Percentiles rank a stretch among this genome's conserved stretches.
Evolutionary conservation across 2,113 vertebrate genomes (phyloP).

Genomic region (Lasiurus cinereus): DNA sequence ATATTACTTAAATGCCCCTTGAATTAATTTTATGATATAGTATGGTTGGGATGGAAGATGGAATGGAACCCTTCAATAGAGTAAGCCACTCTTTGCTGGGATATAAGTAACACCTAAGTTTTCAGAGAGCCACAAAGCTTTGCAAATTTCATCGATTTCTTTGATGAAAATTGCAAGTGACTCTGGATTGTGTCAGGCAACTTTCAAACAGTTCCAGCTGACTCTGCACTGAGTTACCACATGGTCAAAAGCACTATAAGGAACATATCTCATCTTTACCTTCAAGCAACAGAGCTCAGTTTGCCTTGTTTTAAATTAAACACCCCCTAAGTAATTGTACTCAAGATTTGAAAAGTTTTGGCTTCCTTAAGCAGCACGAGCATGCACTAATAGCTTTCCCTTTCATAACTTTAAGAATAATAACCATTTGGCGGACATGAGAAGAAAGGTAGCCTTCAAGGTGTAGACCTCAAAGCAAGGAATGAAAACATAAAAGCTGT

Average conservation of each 20-base stretch:
- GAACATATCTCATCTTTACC: slow-evolving; percentile 36
- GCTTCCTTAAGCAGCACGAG: slow-evolving; percentile 71
- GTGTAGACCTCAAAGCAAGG: slow-evolving; percentile 80
- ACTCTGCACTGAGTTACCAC: slow-evolving; percentile 7
- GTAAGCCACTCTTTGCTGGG: background rate
- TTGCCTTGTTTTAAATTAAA: slow-evolving; percentile 72
- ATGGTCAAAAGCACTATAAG: slow-evolving; percentile 10
- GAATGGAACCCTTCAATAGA: background rate
- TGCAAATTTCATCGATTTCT: slow-evolving; percentile 65
- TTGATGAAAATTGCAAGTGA: slow-evolving; percentile 58
- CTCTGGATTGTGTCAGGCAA: background rate
- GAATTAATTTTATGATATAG: background rate
- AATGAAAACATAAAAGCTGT: slow-evolving; percentile 82
- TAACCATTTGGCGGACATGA: slow-evolving; percentile 73
- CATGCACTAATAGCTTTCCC: slow-evolving; percentile 68
- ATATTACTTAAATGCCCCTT: background rate
- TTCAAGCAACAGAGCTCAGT: slow-evolving; percentile 50
- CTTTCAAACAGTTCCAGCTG: slow-evolving; percentile 49
- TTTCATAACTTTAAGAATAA: slow-evolving; percentile 81
- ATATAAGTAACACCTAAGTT: slow-evolving; percentile 20
- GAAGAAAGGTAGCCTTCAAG: slow-evolving; percentile 83
- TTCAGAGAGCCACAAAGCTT: slow-evolving; percentile 33
- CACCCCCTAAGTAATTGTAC: slow-evolving; percentile 59
- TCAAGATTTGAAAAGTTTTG: slow-evolving; percentile 73
- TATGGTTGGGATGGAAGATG: background rate